phyloP scores from a whole-genome alignment of 2,113 vertebrate genomes.

The Osmerus mordax region DNA sequence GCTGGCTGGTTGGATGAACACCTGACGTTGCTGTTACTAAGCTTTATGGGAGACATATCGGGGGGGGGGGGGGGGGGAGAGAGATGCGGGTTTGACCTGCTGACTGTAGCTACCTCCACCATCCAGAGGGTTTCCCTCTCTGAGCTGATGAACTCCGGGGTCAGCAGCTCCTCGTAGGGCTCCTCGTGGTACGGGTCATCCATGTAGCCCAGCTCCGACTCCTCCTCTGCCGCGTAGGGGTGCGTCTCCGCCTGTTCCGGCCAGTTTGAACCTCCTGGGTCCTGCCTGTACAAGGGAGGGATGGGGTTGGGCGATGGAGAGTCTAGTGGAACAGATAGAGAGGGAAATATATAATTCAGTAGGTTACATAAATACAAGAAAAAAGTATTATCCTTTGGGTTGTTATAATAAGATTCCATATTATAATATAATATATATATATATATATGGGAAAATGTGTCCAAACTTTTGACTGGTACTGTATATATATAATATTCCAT shows the following conservation, averaged over 20 bases:
- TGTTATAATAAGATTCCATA: neutral
- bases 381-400: neutral
- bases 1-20: too few relatives aligned
- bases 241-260: slow-evolving; percentile 74
- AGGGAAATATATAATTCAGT: neutral
- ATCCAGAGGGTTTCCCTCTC: slow-evolving; percentile 75
- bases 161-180: slow-evolving; percentile 75
- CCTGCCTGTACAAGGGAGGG: slow-evolving; percentile 67
- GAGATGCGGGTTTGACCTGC: neutral
- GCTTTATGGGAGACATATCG: too few relatives aligned
- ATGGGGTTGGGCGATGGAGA: slow-evolving; percentile 68
- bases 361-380: neutral
- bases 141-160: slow-evolving; percentile 71
- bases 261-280: slow-evolving; percentile 65
- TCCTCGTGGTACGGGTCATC: slow-evolving; percentile 78
- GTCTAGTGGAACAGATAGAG: slow-evolving; percentile 48
- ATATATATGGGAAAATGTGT: too few relatives aligned
- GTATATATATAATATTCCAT: neutral
- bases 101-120: slow-evolving; percentile 65
- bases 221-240: slow-evolving; percentile 72
- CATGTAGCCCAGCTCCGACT: slow-evolving; percentile 77
- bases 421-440: too few relatives aligned
- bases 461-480: too few relatives aligned
- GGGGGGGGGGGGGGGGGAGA: neutral
- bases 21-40: too few relatives aligned